Conservation (phyloP, 1,140 invertebrate genomes). For the Lepidostoma basale region DNA sequence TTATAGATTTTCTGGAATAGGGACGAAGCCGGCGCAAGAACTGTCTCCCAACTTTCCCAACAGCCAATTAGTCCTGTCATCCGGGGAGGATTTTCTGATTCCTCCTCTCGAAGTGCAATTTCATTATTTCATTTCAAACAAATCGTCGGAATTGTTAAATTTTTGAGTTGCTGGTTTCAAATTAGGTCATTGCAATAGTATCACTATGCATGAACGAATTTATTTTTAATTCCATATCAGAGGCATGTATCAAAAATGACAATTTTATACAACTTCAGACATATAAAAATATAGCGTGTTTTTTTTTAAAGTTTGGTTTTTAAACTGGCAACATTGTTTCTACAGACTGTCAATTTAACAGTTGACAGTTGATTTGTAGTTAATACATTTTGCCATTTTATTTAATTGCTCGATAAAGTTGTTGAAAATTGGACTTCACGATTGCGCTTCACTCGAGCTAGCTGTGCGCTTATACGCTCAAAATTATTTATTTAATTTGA, state of each 20-base stretch:
- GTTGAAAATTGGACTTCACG: too few species aligned
- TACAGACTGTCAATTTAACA: too few species aligned
- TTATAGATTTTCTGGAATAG: slow-evolving; percentile 1
- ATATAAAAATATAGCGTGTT: neutral
- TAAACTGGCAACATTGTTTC: too few species aligned
- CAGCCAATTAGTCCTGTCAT: slow-evolving; percentile 18
- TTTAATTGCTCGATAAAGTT: too few species aligned
- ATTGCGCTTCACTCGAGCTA: too few species aligned
- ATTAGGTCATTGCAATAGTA: neutral
- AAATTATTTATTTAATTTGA: too few species aligned
- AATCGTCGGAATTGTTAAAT: too few species aligned
- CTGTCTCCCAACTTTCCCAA: slow-evolving; percentile 1
- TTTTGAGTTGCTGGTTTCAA: neutral
- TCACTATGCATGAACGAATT: neutral
- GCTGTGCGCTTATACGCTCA: too few species aligned
- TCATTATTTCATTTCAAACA: too few species aligned
- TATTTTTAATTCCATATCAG: neutral
- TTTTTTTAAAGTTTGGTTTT: neutral
- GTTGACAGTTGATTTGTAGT: too few species aligned
- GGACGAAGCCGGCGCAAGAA: neutral
- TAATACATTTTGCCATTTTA: too few species aligned
- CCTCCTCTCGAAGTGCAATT: neutral
- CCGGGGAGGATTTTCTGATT: neutral
- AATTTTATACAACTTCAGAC: neutral
- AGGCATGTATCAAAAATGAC: neutral